phyloP scores from a whole-genome alignment of 2,797 vertebrate species.

The Propithecus perrieri region DNA sequence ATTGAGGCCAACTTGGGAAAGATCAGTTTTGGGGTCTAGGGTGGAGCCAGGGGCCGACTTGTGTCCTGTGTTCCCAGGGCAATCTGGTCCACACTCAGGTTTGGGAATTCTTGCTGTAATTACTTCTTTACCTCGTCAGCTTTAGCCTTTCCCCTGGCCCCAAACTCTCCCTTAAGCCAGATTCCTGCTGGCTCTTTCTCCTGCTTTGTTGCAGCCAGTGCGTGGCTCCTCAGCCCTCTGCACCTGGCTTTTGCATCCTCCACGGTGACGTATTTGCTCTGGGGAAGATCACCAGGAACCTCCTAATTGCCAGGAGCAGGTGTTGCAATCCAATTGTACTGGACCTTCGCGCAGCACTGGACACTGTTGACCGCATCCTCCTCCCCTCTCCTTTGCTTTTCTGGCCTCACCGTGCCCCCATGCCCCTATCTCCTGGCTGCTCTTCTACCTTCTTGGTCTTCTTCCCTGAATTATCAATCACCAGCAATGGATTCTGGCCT shows the following conservation, averaged over 20 bases:
- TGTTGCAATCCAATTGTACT: accelerated
- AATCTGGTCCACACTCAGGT: background rate
- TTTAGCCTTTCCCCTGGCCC: background rate
- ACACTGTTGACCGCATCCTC: accelerated
- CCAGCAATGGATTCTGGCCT: background rate
- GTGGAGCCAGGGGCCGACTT: background rate
- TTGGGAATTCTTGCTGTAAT: background rate
- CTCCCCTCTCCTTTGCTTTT: accelerated
- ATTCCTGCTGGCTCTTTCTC: background rate
- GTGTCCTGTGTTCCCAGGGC: background rate
- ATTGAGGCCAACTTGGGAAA: background rate
- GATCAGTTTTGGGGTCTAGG: background rate
- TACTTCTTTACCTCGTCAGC: background rate
- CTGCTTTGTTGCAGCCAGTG: background rate
- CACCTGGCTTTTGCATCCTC: background rate
- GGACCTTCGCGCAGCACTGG: background rate
- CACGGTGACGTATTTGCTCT: background rate
- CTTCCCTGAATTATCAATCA: background rate
- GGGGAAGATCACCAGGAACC: background rate
- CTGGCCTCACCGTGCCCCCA: background rate
- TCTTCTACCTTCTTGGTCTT: background rate
- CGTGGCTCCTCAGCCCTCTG: background rate
- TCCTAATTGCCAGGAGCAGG: background rate
- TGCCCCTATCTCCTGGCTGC: background rate
- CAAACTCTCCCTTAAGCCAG: background rate